Conservation (phyloP, 2,888 invertebrate genomes). For the Strigamia maritima region DNA sequence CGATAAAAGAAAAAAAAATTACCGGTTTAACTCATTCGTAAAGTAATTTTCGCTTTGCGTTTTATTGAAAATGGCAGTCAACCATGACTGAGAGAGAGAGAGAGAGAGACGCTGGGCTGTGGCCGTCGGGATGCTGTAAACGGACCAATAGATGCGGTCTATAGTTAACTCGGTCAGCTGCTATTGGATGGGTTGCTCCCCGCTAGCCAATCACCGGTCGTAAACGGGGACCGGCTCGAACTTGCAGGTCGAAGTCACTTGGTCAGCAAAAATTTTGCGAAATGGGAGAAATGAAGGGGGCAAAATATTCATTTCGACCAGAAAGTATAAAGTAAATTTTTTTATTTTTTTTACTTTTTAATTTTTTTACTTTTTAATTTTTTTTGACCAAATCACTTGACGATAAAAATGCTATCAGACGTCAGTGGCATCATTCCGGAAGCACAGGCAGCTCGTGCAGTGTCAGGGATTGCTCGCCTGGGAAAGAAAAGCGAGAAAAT, state of each 20-base stretch:
- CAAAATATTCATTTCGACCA: background rate
- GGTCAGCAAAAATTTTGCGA: background rate
- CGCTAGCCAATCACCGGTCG: slow-evolving; percentile 15
- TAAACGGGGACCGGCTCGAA: background rate
- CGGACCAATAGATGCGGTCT: background rate
- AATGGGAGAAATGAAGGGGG: background rate
- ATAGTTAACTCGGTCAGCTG: slow-evolving; percentile 1
- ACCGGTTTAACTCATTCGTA: background rate
- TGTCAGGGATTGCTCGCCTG: background rate
- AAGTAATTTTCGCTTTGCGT: background rate
- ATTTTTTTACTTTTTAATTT: background rate
- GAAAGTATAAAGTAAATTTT: background rate
- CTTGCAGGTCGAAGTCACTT: background rate
- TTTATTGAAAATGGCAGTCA: slow-evolving; percentile 1
- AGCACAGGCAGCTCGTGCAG: background rate
- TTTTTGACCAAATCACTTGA: background rate
- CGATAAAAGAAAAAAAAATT: background rate
- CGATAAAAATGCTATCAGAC: background rate
- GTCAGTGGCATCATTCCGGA: background rate
- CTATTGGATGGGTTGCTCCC: background rate
- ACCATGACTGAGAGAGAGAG: background rate
- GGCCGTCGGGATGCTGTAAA: background rate
- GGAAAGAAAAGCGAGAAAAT: background rate
- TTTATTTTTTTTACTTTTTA: background rate
- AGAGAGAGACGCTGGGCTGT: background rate